These are phyloP conservation scores for Mactromeris polynyma DNA, from an alignment of 2,888 invertebrate genomes.

Conservation along the genomic window DNA sequence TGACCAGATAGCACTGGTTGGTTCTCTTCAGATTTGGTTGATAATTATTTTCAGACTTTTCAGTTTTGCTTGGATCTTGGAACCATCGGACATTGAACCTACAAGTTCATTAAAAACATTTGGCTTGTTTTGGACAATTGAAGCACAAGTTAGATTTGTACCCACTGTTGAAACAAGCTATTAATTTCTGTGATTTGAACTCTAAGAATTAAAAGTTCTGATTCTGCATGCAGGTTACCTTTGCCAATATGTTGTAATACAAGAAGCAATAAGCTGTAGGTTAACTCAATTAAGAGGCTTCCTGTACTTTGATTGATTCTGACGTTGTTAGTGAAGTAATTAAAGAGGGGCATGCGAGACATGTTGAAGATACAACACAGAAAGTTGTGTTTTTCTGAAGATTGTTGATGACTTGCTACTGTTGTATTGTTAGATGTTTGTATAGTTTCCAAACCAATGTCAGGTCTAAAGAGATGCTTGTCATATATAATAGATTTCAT, in stretches of 20 bases:
- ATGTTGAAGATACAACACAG: not conserved
- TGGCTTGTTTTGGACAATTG: too few species aligned
- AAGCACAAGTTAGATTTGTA: too few species aligned
- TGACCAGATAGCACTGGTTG: too few species aligned
- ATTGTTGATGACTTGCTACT: conserved; percentile 24
- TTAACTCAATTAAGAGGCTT: not conserved
- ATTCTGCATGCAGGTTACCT: not conserved
- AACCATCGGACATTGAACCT: too few species aligned
- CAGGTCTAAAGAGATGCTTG: conserved; percentile 39
- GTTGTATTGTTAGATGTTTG: conserved; percentile 33
- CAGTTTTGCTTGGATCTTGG: too few species aligned
- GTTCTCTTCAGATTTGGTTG: too few species aligned
- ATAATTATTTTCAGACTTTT: too few species aligned
- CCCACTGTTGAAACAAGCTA: too few species aligned
- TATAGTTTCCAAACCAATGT: conserved; percentile 31
- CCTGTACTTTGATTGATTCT: not conserved
- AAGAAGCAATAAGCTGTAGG: not conserved
- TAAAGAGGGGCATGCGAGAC: not conserved
- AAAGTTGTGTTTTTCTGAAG: not conserved
- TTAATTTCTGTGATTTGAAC: too few species aligned
- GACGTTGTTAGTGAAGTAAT: conserved; percentile 9
- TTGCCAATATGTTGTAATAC: not conserved
- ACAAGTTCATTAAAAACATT: too few species aligned
- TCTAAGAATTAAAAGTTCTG: too few species aligned
- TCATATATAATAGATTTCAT: conserved; percentile 6